Percentiles rank a stretch among this genome's conserved stretches.
Evolutionary conservation across 2,113 vertebrate genomes (phyloP).

Genomic region (Oceanites oceanicus): DNA sequence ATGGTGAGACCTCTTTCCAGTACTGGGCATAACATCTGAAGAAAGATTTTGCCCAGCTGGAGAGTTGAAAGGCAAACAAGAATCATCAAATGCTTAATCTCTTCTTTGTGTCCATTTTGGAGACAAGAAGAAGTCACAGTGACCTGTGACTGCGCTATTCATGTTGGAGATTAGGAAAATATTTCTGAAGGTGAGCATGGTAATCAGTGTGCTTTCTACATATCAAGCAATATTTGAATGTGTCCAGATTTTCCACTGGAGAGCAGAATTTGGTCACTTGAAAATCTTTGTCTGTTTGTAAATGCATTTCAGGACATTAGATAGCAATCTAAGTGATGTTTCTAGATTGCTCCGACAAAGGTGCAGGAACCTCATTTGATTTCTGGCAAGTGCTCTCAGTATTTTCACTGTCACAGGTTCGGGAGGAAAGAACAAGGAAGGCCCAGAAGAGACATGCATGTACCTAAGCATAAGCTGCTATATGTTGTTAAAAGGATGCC

Average conservation of each 20-base stretch:
- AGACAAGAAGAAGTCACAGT: neutral
- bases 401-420: neutral
- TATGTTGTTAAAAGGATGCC: neutral
- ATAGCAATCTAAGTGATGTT: neutral
- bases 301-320: neutral
- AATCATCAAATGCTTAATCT: neutral
- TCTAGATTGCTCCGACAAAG: neutral
- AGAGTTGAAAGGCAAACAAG: neutral
- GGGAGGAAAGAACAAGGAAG: neutral
- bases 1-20: neutral
- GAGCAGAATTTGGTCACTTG: neutral
- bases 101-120: neutral
- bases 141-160: neutral
- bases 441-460: neutral
- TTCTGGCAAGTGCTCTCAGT: neutral
- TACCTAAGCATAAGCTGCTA: neutral
- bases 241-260: neutral
- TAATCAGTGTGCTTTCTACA: neutral
- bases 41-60: neutral
- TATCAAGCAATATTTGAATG: neutral
- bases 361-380: neutral
- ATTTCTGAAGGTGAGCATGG: neutral
- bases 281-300: neutral
- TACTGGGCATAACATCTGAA: neutral
- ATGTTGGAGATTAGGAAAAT: neutral